phyloP scores from a whole-genome alignment of 2,113 vertebrate genomes.

The Podarcis raffonei region DNA sequence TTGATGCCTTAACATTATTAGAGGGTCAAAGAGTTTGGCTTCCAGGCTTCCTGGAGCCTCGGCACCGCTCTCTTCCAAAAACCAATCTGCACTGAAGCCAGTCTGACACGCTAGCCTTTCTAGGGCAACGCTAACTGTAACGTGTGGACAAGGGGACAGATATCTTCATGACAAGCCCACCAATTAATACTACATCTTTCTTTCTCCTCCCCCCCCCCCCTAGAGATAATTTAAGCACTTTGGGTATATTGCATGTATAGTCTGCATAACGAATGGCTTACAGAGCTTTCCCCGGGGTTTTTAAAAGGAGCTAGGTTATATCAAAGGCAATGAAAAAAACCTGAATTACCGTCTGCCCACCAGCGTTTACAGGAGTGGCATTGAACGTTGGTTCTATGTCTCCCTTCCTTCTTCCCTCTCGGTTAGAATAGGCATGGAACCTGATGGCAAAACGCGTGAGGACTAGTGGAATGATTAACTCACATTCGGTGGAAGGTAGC shows the following conservation, averaged over 20 bases:
- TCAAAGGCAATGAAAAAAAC: background rate
- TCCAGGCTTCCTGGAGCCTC: too few relatives aligned
- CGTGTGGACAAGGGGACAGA: background rate
- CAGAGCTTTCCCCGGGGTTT: too few relatives aligned
- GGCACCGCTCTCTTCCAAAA: background rate
- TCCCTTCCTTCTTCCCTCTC: too few relatives aligned
- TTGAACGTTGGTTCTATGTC: background rate
- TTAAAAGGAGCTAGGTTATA: background rate
- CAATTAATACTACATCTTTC: background rate
- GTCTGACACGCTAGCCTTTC: background rate
- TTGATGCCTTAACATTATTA: background rate
- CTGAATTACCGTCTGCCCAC: too few relatives aligned
- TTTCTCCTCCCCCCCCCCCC: too few relatives aligned
- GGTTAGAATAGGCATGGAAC: too few relatives aligned
- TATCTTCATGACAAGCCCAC: background rate
- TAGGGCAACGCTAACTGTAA: too few relatives aligned
- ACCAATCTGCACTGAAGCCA: background rate
- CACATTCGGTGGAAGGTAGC: background rate
- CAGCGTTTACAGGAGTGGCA: background rate
- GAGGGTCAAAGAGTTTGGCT: background rate
- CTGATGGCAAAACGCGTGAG: background rate
- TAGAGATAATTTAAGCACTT: accelerated
- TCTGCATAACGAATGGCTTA: background rate
- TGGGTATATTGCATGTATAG: background rate
- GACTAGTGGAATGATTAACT: background rate